Evolutionary conservation across 2,113 vertebrate genomes (phyloP).

Genomic region (Protobothrops mucrosquamatus): DNA sequence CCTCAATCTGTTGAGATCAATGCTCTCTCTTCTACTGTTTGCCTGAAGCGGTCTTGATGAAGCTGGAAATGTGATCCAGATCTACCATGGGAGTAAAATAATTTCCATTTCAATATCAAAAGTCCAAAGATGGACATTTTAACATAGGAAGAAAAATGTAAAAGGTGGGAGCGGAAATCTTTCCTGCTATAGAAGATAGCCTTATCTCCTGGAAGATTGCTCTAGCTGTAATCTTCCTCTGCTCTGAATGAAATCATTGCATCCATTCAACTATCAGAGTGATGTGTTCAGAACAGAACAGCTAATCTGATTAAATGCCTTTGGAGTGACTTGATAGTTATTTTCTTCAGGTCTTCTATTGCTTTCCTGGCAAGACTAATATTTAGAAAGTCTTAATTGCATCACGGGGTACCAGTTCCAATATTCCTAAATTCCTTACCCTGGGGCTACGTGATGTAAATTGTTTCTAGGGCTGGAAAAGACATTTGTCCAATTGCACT

Average conservation of each 20-base stretch:
- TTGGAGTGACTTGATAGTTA: conserved; percentile 1
- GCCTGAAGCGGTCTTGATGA: not conserved
- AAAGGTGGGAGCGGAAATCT: conserved; percentile 1
- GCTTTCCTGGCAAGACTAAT: not conserved
- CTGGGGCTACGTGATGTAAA: not conserved
- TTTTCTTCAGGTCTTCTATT: not conserved
- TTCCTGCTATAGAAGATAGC: not conserved
- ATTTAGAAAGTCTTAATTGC: not conserved
- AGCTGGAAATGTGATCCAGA: conserved; percentile 8
- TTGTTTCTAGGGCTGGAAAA: not conserved
- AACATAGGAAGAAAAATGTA: conserved; percentile 22
- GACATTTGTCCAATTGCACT: not conserved
- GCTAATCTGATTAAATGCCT: conserved; percentile 6
- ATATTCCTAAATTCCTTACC: not conserved
- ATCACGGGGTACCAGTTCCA: not conserved
- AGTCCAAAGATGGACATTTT: conserved; percentile 26
- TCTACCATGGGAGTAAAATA: conserved; percentile 21
- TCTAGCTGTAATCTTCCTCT: not conserved
- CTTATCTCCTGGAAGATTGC: conserved; percentile 26
- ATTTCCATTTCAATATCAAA: conserved; percentile 45
- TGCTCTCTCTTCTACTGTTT: conserved; percentile 21
- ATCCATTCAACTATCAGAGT: conserved; percentile 23
- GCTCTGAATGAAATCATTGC: not conserved
- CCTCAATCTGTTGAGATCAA: not conserved
- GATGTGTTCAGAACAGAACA: not conserved